These are phyloP conservation scores for Antheraea mylitta DNA, from an alignment of 1,140 invertebrate species.

Conservation along the genomic window DNA sequence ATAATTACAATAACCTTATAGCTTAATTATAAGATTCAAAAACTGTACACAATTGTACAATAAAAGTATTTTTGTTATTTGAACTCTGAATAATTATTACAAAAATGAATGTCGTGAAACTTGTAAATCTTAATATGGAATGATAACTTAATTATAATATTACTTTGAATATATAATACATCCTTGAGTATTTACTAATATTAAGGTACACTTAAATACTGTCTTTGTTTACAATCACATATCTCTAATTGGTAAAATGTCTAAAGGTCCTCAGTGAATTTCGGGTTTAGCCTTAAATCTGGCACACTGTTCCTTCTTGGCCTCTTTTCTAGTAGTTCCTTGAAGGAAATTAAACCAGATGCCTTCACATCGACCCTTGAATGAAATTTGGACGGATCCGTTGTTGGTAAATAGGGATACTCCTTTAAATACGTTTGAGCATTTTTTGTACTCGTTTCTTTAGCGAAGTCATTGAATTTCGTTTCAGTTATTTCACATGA, in stretches of 20 bases:
- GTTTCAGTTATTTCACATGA: conserved; percentile 68
- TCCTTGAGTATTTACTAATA: conserved; percentile 36
- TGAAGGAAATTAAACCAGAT: conserved; percentile 70
- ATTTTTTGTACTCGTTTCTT: conserved; percentile 62
- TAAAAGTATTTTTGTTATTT: conserved; percentile 2
- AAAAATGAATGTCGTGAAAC: conserved; percentile 1
- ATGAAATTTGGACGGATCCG: conserved; percentile 72
- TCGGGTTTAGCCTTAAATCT: conserved; percentile 62
- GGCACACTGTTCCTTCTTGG: conserved; percentile 74
- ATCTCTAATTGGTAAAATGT: not conserved
- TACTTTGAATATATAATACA: conserved; percentile 1
- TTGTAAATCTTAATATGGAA: not conserved
- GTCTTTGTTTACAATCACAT: conserved; percentile 24
- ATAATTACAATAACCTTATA: conserved; percentile 44
- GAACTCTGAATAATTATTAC: conserved; percentile 13
- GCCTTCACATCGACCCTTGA: conserved; percentile 70
- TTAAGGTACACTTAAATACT: conserved; percentile 52
- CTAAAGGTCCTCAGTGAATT: conserved; percentile 62
- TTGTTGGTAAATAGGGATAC: conserved; percentile 75
- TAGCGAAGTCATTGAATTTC: conserved; percentile 60
- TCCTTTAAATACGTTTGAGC: conserved; percentile 74
- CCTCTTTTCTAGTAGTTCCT: conserved; percentile 59
- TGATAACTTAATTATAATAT: not conserved
- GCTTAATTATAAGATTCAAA: conserved; percentile 55
- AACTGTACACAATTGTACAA: conserved; percentile 57